Conservation (phyloP, 2,797 vertebrate genomes). For the Merluccius polli region DNA sequence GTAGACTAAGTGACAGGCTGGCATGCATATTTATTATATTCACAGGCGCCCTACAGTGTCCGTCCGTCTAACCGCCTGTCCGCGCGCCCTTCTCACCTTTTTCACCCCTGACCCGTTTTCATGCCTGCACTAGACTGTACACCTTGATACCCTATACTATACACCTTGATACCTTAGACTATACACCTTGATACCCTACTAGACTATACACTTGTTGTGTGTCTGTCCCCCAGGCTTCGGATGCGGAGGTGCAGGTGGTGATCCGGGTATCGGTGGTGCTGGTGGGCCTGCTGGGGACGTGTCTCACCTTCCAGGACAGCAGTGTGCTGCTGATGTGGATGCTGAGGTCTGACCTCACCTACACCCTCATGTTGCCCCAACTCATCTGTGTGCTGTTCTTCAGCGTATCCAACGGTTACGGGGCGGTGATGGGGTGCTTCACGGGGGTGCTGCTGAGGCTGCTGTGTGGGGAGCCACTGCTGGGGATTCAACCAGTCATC, state of each 20-base stretch:
- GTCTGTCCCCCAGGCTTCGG: conserved; percentile 57
- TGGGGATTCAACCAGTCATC: conserved; percentile 58
- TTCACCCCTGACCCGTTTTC: too few relatives aligned
- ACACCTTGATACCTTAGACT: too few relatives aligned
- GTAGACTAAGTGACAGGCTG: too few relatives aligned
- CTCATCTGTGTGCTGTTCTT: conserved; percentile 74
- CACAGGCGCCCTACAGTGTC: too few relatives aligned
- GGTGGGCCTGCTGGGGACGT: conserved; percentile 62
- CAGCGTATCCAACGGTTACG: conserved; percentile 67
- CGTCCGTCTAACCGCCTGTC: too few relatives aligned
- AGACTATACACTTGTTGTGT: not conserved
- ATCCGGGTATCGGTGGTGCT: conserved; percentile 68
- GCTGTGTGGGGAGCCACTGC: conserved; percentile 53
- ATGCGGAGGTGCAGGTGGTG: conserved; percentile 70
- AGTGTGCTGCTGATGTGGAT: conserved; percentile 72
- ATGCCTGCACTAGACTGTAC: too few relatives aligned
- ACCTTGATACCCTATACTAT: too few relatives aligned
- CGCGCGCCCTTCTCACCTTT: too few relatives aligned
- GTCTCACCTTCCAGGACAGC: conserved; percentile 70
- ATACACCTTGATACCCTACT: too few relatives aligned
- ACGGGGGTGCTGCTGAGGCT: conserved; percentile 44
- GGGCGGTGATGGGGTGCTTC: conserved; percentile 54
- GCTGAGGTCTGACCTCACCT: conserved; percentile 73
- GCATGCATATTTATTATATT: too few relatives aligned
- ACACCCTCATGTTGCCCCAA: conserved; percentile 74